phyloP scores from a whole-genome alignment of 53 echinoderm and acorn worm species.

The Luidia sarsii region DNA sequence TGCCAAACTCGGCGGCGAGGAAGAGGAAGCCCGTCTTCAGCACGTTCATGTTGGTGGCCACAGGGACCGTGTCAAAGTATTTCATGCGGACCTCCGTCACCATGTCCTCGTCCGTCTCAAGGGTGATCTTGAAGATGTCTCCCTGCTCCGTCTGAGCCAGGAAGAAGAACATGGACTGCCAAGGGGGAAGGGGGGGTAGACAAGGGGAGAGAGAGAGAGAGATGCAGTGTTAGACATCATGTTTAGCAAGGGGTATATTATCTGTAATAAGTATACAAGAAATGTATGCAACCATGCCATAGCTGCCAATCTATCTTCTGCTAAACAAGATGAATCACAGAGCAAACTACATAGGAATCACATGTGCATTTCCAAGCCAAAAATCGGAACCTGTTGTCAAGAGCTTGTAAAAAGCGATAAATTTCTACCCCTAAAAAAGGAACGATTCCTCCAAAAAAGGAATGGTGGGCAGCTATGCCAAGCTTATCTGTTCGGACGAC shows the following conservation, averaged over 20 bases:
- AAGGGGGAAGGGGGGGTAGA: background rate
- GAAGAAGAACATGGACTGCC: slow-evolving; percentile 99
- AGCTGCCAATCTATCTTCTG: no score
- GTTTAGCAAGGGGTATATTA: background rate
- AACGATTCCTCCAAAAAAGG: no score
- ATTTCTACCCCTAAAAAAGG: no score
- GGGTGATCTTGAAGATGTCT: slow-evolving; percentile 98
- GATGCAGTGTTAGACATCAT: no score
- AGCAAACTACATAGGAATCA: no score
- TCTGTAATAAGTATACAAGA: background rate
- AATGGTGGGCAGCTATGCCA: no score
- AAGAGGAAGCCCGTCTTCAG: slow-evolving; percentile 98
- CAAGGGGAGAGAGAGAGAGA: background rate
- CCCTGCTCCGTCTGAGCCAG: slow-evolving; percentile 98
- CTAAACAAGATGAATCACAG: no score
- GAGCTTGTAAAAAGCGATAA: no score
- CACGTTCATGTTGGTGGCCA: slow-evolving; percentile 89
- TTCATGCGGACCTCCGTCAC: slow-evolving; percentile 97
- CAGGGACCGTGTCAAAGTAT: slow-evolving; percentile 97
- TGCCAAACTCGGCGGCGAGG: slow-evolving; percentile 93
- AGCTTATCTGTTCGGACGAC: no score
- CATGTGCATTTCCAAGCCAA: no score
- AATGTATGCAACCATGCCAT: background rate
- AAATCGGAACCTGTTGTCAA: no score
- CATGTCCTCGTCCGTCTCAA: slow-evolving; percentile 99